Evolutionary conservation across 2,113 vertebrate species (phyloP).

Genomic region (Neogobius melanostomus): DNA sequence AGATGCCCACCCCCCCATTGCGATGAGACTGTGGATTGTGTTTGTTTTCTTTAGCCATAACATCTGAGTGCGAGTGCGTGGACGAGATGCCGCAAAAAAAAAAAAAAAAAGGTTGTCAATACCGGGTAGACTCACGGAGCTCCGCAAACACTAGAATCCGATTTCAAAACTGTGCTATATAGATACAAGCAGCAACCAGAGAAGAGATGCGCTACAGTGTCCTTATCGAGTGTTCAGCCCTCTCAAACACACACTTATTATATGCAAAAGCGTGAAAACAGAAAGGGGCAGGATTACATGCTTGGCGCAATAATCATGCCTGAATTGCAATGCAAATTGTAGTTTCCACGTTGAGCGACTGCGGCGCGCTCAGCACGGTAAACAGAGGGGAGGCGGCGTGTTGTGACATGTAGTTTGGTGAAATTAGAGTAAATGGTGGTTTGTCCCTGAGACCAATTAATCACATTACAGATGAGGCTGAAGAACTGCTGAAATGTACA

Average conservation of each 20-base stretch:
- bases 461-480: conserved; percentile 59
- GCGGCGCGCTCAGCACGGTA: conserved; percentile 19
- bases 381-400: conserved; percentile 14
- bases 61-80: conserved; percentile 40
- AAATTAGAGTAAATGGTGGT: conserved; percentile 54
- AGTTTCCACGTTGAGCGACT: conserved; percentile 2
- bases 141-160: conserved; percentile 51
- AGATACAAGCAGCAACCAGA: conserved; percentile 38
- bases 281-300: conserved; percentile 31
- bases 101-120: conserved; percentile 54
- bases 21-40: too few species aligned
- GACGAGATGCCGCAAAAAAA: conserved; percentile 45
- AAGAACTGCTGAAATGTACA: conserved; percentile 58
- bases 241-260: conserved; percentile 14
- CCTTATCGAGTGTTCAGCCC: conserved; percentile 19
- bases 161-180: conserved; percentile 60
- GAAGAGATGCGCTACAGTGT: conserved; percentile 37
- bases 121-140: conserved; percentile 38
- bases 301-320: conserved; percentile 22
- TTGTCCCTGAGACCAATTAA: conserved; percentile 61
- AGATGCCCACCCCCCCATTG: conserved; percentile 9
- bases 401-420: conserved; percentile 51
- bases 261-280: conserved; percentile 19
- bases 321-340: conserved; percentile 35
- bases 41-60: conserved; percentile 64